Conservation (phyloP, 2,113 vertebrate genomes). For the Rhinichthys klamathensis region DNA sequence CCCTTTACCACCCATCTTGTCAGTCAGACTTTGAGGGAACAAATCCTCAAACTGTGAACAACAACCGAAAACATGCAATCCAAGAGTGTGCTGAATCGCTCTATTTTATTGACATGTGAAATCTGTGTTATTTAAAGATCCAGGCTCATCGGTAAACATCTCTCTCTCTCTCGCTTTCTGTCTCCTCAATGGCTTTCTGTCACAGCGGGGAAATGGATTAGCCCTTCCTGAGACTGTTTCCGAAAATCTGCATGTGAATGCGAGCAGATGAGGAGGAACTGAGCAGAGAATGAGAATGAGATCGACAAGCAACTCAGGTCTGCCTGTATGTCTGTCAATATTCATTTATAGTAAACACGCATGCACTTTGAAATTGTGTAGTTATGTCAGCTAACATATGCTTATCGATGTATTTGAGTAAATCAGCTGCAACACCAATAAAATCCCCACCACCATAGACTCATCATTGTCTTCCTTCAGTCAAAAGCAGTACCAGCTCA, state of each 20-base stretch:
- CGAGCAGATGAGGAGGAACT: conserved; percentile 15
- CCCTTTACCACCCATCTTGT: neutral
- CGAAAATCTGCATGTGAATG: conserved; percentile 41
- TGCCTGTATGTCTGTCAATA: conserved; percentile 1
- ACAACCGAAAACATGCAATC: conserved; percentile 19
- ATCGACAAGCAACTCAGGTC: conserved; percentile 20
- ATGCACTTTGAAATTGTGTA: neutral
- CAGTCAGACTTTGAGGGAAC: conserved; percentile 13
- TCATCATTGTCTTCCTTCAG: neutral
- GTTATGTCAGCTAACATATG: conserved; percentile 11
- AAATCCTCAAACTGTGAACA: neutral
- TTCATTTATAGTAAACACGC: conserved; percentile 9
- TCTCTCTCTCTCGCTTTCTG: neutral
- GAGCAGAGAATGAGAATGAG: neutral
- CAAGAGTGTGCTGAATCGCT: conserved; percentile 13
- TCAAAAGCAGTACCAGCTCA: neutral
- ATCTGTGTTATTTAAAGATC: conserved; percentile 35
- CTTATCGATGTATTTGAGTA: conserved; percentile 10
- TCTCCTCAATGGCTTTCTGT: conserved; percentile 39
- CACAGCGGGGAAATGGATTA: conserved; percentile 40
- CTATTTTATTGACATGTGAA: conserved; percentile 29
- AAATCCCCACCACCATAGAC: neutral
- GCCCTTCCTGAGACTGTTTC: conserved; percentile 37
- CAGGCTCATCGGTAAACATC: conserved; percentile 35
- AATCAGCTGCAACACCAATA: conserved; percentile 14